phyloP scores from a whole-genome alignment of 2,888 invertebrate genomes.

The Plagiodera versicolora region DNA sequence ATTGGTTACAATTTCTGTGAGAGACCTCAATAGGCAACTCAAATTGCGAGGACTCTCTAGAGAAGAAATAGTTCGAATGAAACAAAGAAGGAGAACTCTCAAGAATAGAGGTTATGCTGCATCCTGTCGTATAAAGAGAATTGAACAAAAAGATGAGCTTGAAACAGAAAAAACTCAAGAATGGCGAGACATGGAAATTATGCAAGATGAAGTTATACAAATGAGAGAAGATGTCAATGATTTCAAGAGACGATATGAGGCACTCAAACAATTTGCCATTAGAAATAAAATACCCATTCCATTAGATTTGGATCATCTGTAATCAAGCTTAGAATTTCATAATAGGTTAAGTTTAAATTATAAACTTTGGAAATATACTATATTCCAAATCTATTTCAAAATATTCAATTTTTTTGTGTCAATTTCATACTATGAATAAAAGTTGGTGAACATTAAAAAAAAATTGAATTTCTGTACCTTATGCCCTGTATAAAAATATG shows the following conservation, averaged over 20 bases:
- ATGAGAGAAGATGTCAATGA: slow-evolving; percentile 79
- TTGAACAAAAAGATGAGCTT: slow-evolving; percentile 91
- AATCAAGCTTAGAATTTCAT: slow-evolving; percentile 5
- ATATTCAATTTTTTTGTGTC: too few species aligned
- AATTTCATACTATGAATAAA: too few species aligned
- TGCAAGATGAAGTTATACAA: slow-evolving; percentile 78
- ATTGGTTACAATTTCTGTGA: slow-evolving; percentile 85
- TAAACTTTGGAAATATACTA: too few species aligned
- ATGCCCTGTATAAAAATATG: too few species aligned
- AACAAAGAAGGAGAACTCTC: slow-evolving; percentile 89
- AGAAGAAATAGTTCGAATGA: slow-evolving; percentile 91
- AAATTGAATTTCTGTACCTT: too few species aligned
- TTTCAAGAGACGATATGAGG: slow-evolving; percentile 80
- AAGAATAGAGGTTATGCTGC: slow-evolving; percentile 97
- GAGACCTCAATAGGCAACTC: slow-evolving; percentile 87
- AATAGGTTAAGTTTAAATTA: too few species aligned
- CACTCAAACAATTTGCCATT: slow-evolving; percentile 80
- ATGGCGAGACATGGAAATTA: slow-evolving; percentile 79
- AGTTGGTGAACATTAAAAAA: too few species aligned
- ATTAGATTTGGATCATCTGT: slow-evolving; percentile 66
- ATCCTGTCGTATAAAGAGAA: slow-evolving; percentile 89
- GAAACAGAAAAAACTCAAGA: slow-evolving; percentile 87
- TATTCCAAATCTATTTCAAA: too few species aligned
- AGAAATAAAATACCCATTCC: slow-evolving; percentile 82
- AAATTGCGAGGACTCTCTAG: slow-evolving; percentile 83